A percentile compares a stretch with the other conserved stretches of the same genome.
Evolutionary conservation across 2,113 vertebrate genomes (phyloP).

Genomic region (Plotosus lineatus): DNA sequence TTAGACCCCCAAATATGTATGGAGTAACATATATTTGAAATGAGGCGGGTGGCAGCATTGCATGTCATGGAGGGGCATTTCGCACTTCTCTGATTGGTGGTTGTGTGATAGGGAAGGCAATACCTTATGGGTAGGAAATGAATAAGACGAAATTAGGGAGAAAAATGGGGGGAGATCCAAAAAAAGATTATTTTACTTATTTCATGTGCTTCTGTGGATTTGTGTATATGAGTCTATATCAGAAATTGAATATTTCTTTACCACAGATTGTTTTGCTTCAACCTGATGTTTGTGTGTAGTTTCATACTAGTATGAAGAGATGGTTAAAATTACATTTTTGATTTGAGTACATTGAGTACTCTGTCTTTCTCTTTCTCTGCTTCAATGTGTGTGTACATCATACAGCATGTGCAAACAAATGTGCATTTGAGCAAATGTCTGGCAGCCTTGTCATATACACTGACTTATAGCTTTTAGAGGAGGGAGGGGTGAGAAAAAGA

Average conservation of each 20-base stretch:
- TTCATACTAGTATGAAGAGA: not conserved
- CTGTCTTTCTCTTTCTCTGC: not conserved
- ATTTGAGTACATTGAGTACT: not conserved
- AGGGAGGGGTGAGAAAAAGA: slow-evolving; percentile 24
- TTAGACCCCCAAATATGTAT: too few species aligned
- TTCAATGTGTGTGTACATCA: slow-evolving; percentile 6
- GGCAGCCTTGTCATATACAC: not conserved
- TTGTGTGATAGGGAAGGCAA: too few species aligned
- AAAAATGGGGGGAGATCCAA: too few species aligned
- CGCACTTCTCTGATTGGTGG: too few species aligned
- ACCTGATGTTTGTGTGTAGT: not conserved
- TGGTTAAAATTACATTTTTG: not conserved
- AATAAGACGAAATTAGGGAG: too few species aligned
- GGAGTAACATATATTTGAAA: too few species aligned
- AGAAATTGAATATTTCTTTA: not conserved
- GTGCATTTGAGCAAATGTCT: slow-evolving; percentile 11
- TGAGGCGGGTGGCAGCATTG: too few species aligned
- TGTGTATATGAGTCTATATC: too few species aligned
- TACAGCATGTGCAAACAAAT: not conserved
- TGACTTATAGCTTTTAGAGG: slow-evolving; percentile 20
- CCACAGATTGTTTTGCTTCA: not conserved
- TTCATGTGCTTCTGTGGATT: too few species aligned
- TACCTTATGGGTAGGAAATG: too few species aligned
- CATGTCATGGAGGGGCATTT: too few species aligned
- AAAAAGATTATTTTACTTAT: too few species aligned